Base-by-base conservation (phyloP, 2,113 vertebrate genomes). In the Sclerurus mexicanus region DNA sequence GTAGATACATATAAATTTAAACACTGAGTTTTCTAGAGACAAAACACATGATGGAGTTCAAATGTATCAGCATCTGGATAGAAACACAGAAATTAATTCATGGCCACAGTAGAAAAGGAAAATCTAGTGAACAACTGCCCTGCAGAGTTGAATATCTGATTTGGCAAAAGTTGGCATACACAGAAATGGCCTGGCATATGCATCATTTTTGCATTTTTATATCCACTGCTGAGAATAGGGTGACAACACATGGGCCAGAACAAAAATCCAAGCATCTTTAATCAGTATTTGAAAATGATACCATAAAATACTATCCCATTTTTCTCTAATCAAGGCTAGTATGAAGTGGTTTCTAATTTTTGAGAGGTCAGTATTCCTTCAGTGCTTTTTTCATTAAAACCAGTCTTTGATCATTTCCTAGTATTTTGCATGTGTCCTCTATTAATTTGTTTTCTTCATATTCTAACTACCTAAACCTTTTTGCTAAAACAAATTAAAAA, bases 381-480 rank as follows among this genome's bases (percentile, higher is more conserved):
- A 59, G 25, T 25, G 42, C 2, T 33, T 85, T 78, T 59, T 49
- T 42, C 14, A 91, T 24, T 72, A 80, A 77, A 89, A 37, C 14
- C 15, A 62, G 21, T 52, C 39, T 63, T 84, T 6, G 37, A 1
- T 42, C 0, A 71, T 50, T 69, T 80, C 22, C 40, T 27, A 78
- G 21, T 20, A 87, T 47, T 75, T 59, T 55, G 47, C 1, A 3
- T 3, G 4, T 6, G 6, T 10, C 3, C 1, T 8, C 7, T 3
- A 3, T 13, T 7, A 4, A 37, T 9, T 21, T 35, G 9, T 62
- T 46, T 35, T 28, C 28, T 53, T 24, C 5, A 12, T 76, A 40
- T 62, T 80, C 42, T 71, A 59, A 63, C 67, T 58, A 73, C 25
- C 49, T 12, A 52, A 6, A 76, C 63, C 8, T 52, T 83, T 53